Conservation (phyloP, 2,797 vertebrate genomes). For the Sylvilagus floridanus region DNA sequence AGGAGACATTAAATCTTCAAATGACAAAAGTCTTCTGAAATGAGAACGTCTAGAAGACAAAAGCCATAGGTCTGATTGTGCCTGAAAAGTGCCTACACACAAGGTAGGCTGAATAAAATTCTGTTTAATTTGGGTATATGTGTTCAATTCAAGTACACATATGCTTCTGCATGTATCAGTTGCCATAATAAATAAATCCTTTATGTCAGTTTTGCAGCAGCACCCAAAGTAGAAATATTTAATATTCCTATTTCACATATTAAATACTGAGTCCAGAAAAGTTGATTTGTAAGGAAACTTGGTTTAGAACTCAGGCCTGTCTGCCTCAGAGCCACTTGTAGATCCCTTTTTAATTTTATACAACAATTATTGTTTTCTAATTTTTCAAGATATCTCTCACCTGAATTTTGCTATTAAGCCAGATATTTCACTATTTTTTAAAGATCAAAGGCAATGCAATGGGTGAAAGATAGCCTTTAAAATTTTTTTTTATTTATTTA, state of each 20-base stretch:
- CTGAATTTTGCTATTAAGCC: not conserved
- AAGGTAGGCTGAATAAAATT: not conserved
- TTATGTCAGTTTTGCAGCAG: not conserved
- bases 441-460: too few species aligned
- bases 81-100: not conserved
- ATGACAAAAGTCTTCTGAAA: not conserved
- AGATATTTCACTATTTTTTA: not conserved
- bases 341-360: not conserved
- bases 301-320: not conserved
- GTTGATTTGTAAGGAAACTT: not conserved
- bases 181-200: not conserved
- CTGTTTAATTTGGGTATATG: constrained; percentile 5
- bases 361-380: not conserved
- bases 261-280: not conserved
- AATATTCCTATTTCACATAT: not conserved
- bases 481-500: too few species aligned
- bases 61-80: not conserved
- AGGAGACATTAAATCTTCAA: not conserved
- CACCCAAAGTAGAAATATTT: not conserved
- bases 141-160: not conserved
- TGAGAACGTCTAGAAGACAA: not conserved
- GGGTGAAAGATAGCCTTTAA: too few species aligned
- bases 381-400: not conserved
- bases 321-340: constrained; percentile 5
- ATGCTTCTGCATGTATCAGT: not conserved